These are phyloP conservation scores for Heliangelus exortis DNA, from an alignment of 2,797 vertebrate species.

Conservation along the genomic window DNA sequence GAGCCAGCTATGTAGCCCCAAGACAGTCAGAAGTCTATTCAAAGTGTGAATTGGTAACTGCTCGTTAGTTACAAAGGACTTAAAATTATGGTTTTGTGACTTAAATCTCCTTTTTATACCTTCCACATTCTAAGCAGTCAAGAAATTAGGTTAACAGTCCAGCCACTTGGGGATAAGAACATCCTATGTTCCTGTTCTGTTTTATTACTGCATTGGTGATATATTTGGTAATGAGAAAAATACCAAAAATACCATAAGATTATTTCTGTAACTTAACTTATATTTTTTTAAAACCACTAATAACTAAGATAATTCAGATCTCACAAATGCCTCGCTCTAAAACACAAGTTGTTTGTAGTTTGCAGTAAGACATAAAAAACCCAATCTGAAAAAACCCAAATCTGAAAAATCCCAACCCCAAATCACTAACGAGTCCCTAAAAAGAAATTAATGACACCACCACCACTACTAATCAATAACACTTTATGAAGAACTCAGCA, in stretches of 20 bases:
- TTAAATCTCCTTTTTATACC: background rate
- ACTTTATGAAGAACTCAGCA: background rate
- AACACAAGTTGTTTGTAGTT: conserved; percentile 15
- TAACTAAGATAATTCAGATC: conserved; percentile 72
- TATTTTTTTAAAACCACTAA: conserved; percentile 69
- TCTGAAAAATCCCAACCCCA: background rate
- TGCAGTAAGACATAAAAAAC: background rate
- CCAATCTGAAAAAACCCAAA: background rate
- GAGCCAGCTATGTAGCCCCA: background rate
- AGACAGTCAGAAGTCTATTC: background rate
- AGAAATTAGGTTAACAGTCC: conserved; percentile 15
- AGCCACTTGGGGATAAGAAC: conserved; percentile 23
- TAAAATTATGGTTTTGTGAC: background rate
- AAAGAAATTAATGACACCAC: background rate
- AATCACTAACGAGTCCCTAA: background rate
- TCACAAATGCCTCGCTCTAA: conserved; percentile 33
- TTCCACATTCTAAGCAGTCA: background rate
- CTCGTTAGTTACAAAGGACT: conserved; percentile 15
- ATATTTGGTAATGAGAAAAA: conserved; percentile 64
- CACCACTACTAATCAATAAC: background rate
- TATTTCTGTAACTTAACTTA: conserved; percentile 71
- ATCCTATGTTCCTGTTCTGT: conserved; percentile 5
- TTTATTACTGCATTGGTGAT: conserved; percentile 58
- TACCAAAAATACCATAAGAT: conserved; percentile 60
- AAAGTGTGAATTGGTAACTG: background rate